Base-by-base conservation (phyloP, 2,888 invertebrate genomes). In the Drosophila anomelani region DNA sequence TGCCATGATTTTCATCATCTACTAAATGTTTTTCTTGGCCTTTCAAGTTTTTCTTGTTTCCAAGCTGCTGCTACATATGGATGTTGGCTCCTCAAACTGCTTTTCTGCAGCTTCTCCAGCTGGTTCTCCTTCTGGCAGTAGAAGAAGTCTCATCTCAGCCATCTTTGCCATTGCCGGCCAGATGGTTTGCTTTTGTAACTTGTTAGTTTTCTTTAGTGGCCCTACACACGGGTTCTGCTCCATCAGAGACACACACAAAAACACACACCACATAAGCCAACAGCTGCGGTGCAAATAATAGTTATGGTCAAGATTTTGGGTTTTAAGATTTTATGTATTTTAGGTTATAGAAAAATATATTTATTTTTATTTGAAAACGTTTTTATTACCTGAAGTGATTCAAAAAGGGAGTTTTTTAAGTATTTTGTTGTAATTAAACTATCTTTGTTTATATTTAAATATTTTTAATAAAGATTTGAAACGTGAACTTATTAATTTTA, bases 1-100 rank as follows among this genome's bases (percentile, higher is more conserved):
- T 85, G 79, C 87, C 79, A 87, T 85, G 85, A 85, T 85, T 85
- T 87, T 87, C 83, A 87, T 85, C 87, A 85, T 82, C 81, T 78
- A 79, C 79, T 87, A 81, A 85, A 85, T 83, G 85, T 82, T 85
- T 83, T 87, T 78, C 85, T 82, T 72, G 69, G 80, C 59, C 63
- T 84, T 81, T 84, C 85, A 84, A 84, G 85, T 84, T 85, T 76
- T 83, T 59, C 82, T 63, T 72, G 76, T 76, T 80, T 61, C 73
- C 66, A 68, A 68, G 47, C 47, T 47, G 47, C 59, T 61, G 57
- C 56, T 66, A 56, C 68, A 46, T 71, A 62, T 62, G 41, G 63
- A 46, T 55, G 55, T 68, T 29, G 23, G 54, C 32, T 62, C n/a
- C 62, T 67, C 43, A 57, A 67, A 58, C 57, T 57, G 58, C 61